Evolutionary conservation across 2,888 invertebrate genomes (phyloP), one percentile per base, ranked within the genome.

Genomic region (Drosophila ezoana): DNA sequence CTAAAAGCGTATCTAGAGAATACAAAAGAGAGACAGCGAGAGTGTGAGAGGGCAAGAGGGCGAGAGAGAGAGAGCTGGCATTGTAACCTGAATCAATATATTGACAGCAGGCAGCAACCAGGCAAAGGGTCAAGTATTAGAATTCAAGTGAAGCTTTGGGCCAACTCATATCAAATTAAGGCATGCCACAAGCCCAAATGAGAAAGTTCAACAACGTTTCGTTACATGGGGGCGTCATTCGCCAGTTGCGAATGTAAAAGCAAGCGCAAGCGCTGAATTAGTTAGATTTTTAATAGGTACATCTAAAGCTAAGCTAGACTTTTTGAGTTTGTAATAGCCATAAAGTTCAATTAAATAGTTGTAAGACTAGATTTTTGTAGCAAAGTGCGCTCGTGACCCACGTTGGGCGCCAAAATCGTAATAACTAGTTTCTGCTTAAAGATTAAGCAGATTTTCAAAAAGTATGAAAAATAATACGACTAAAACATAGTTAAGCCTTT

Each of bases 41-140:
- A 28, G 20, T 1, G 11, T 11, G 11, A 44, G 20, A 43, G 43
- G 4, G 3, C 14, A 14, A 14, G 14, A n/a, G 41, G 8, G 20
- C 6, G 52, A 8, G n/a, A 20, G 33, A 13, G 32, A 14, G 1
- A 33, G 20, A n/a, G 13, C 3, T 11, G 40, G 10, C 16, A 40
- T 40, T 16, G 35, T 40, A 40, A 16, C 40, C 10, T 16, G 9
- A 59, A 78, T 75, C 79, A 77, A 74, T 74, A 77, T 14, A 43
- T 49, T 60, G 65, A 60, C 60, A 54, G 49, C 59, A 33, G 33
- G 11, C 13, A 32, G 2, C 2, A 28, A 33, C 35, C 10, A 32
- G 13, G 33, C 37, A 73, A 53, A 35, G 52, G 74, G 40, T 65
- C 58, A 72, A 59, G 54, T 41, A 52, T 40, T 33, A 40, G 23